phyloP scores from a whole-genome alignment of 1,140 invertebrate genomes.

The Monochamus saltuarius region DNA sequence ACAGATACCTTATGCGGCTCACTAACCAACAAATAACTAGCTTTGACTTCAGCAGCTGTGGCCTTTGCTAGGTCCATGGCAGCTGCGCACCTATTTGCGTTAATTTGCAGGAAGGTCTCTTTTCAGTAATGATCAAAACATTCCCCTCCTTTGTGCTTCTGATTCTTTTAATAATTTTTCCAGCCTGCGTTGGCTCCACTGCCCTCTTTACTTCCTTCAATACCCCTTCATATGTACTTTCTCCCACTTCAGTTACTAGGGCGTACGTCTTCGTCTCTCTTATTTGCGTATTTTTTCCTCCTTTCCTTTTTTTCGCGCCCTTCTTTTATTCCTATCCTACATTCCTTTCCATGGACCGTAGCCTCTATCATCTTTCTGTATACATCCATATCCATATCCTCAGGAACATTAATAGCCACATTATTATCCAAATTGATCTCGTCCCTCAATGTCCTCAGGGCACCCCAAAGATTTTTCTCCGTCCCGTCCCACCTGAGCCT shows the following conservation, averaged over 20 bases:
- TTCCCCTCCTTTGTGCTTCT: too few relatives aligned
- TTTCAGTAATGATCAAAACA: conserved; percentile 13
- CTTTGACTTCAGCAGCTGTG: too few relatives aligned
- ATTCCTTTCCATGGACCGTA: conserved; percentile 9
- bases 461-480: conserved; percentile 10
- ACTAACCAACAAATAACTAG: too few relatives aligned
- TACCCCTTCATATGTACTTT: conserved; percentile 4
- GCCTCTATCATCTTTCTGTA: conserved; percentile 20
- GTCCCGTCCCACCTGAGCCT: conserved; percentile 6
- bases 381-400: background rate
- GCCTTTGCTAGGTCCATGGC: too few relatives aligned
- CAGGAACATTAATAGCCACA: conserved; percentile 1
- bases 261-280: conserved; percentile 10
- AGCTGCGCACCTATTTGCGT: too few relatives aligned
- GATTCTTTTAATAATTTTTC: conserved; percentile 14
- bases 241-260: too few relatives aligned
- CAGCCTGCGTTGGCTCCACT: conserved; percentile 5
- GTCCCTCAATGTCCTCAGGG: background rate
- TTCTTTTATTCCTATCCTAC: background rate
- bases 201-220: conserved; percentile 1
- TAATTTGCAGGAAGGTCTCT: background rate
- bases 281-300: background rate
- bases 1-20: too few relatives aligned
- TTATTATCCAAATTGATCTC: background rate
- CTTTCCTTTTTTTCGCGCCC: background rate